Percentiles rank a stretch among this genome's conserved stretches.
phyloP scores from a whole-genome alignment of 2,113 vertebrate species.

The Panthera uncia region DNA sequence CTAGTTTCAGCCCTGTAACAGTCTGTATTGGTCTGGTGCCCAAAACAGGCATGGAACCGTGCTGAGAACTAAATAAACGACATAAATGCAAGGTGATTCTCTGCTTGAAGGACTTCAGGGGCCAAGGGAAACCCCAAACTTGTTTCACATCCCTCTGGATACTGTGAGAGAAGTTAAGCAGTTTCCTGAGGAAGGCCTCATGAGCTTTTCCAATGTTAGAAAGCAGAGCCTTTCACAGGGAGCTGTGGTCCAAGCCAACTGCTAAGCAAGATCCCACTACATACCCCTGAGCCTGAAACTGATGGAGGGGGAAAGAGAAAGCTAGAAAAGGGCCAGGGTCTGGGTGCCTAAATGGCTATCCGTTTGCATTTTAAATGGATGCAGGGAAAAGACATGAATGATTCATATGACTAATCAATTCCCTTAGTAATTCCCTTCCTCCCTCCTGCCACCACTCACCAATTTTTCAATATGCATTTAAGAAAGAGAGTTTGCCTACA shows the following conservation, averaged over 20 bases:
- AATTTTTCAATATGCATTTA: slow-evolving; percentile 29
- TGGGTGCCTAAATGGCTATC: slow-evolving; percentile 47
- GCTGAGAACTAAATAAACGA: background rate
- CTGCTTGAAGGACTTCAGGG: background rate
- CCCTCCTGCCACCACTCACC: slow-evolving; percentile 26
- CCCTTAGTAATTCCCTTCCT: slow-evolving; percentile 39
- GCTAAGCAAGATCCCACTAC: background rate
- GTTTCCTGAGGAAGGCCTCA: slow-evolving; percentile 52
- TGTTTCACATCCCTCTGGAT: background rate
- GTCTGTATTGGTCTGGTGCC: background rate
- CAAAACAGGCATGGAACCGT: background rate
- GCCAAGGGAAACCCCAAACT: slow-evolving; percentile 27
- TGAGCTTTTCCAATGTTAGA: slow-evolving; percentile 28
- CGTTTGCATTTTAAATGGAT: slow-evolving; percentile 65
- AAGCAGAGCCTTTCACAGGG: slow-evolving; percentile 30
- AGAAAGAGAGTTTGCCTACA: slow-evolving; percentile 35
- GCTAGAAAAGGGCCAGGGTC: background rate
- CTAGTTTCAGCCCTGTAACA: background rate
- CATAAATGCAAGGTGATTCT: background rate
- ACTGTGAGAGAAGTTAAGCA: background rate
- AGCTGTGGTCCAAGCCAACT: slow-evolving; percentile 4
- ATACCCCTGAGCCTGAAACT: background rate
- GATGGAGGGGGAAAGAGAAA: background rate
- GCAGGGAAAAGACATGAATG: slow-evolving; percentile 49
- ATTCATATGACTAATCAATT: slow-evolving; percentile 61